These are phyloP conservation scores for Lepus oiostolus DNA, from an alignment of 2,797 vertebrate species.

Conservation along the genomic window DNA sequence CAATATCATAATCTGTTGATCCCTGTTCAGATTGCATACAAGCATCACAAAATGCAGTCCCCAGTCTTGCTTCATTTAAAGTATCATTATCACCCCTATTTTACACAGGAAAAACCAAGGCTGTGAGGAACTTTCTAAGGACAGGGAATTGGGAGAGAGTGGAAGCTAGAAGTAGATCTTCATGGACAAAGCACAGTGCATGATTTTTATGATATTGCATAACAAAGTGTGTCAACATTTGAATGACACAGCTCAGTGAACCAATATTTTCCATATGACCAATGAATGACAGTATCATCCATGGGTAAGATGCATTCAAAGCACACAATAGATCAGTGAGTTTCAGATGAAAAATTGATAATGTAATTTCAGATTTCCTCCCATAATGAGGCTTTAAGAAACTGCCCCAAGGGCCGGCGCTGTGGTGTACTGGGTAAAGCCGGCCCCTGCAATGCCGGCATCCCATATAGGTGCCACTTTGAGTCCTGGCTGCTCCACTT, in stretches of 20 bases:
- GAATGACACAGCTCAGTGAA: not conserved
- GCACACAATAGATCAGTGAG: not conserved
- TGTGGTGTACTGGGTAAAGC: not conserved
- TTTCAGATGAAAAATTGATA: not conserved
- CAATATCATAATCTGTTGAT: slow-evolving; percentile 22
- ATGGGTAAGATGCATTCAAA: not conserved
- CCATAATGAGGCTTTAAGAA: not conserved
- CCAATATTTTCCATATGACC: not conserved
- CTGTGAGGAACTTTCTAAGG: slow-evolving; percentile 23
- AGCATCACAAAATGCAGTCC: not conserved
- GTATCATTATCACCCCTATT: not conserved
- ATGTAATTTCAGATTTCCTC: slow-evolving; percentile 5
- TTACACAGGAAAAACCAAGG: slow-evolving; percentile 11
- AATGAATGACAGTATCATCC: not conserved
- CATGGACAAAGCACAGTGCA: not conserved
- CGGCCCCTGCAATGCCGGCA: no score
- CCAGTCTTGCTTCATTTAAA: not conserved
- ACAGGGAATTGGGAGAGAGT: slow-evolving; percentile 27
- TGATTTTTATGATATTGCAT: not conserved
- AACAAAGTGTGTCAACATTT: slow-evolving; percentile 24
- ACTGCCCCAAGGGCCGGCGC: not conserved
- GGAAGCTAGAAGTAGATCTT: slow-evolving; percentile 45
- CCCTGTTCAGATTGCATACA: not conserved
- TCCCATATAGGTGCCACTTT: no score
- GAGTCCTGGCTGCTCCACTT: no score